These are phyloP conservation scores for Drosophila takahashii DNA, from an alignment of 1,140 invertebrate genomes.

Conservation along the genomic window DNA sequence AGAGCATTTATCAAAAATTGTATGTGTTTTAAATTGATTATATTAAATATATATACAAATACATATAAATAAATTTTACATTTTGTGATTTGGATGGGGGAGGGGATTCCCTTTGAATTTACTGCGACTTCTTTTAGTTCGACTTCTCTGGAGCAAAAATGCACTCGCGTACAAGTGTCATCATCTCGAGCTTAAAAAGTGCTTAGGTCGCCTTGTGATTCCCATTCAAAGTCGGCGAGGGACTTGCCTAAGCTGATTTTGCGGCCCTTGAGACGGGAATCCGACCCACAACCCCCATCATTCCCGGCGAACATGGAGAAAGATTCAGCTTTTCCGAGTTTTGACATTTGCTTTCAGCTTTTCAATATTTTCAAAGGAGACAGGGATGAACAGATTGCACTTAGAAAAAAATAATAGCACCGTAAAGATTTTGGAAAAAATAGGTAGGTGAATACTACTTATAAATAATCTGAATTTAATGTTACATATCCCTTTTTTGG, in stretches of 20 bases:
- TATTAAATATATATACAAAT: constrained; percentile 81
- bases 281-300: not conserved
- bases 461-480: too few species aligned
- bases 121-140: constrained; percentile 3
- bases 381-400: constrained; percentile 8
- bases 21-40: constrained; percentile 83
- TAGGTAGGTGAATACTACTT: too few species aligned
- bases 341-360: constrained; percentile 72
- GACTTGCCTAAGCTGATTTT: constrained; percentile 66
- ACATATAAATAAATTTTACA: constrained; percentile 69
- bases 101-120: not conserved
- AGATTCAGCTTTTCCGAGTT: constrained; percentile 56
- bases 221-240: constrained; percentile 37
- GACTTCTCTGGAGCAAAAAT: constrained; percentile 5
- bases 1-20: constrained; percentile 83
- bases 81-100: constrained; percentile 31
- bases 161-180: constrained; percentile 52
- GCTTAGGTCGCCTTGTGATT: constrained; percentile 42
- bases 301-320: constrained; percentile 10
- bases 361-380: not conserved
- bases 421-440: not conserved
- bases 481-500: too few species aligned
- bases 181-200: constrained; percentile 60
- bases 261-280: constrained; percentile 55
- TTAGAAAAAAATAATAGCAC: not conserved